phyloP scores from a whole-genome alignment of 2,113 vertebrate genomes.

The Cololabis saira region DNA sequence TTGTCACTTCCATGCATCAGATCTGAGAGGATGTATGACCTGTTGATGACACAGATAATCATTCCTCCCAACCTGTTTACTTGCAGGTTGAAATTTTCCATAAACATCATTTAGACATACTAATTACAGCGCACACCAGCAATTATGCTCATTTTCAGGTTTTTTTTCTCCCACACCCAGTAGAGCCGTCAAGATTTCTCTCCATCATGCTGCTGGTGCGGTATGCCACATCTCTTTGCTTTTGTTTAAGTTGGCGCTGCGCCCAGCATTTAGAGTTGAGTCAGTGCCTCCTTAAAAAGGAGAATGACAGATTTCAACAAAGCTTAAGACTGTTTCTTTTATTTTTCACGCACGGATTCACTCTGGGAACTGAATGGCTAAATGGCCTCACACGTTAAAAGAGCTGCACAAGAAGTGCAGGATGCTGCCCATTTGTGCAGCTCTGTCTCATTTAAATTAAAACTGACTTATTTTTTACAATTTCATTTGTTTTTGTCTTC shows the following conservation, averaged over 20 bases:
- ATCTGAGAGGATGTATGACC: slow-evolving; percentile 5
- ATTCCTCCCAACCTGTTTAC: slow-evolving; percentile 17
- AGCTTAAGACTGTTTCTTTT: slow-evolving; percentile 14
- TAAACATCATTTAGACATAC: slow-evolving; percentile 48
- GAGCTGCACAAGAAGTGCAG: slow-evolving; percentile 11
- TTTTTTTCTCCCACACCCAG: slow-evolving; percentile 58
- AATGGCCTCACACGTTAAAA: slow-evolving; percentile 9
- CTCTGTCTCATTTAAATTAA: not conserved
- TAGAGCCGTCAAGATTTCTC: slow-evolving; percentile 44
- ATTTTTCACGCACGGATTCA: slow-evolving; percentile 8
- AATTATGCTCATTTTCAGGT: slow-evolving; percentile 52
- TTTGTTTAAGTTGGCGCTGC: slow-evolving; percentile 58
- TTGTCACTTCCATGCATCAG: too few relatives aligned
- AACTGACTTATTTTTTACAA: too few relatives aligned
- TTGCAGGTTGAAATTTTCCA: slow-evolving; percentile 29
- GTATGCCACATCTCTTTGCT: slow-evolving; percentile 26
- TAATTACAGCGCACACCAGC: slow-evolving; percentile 66
- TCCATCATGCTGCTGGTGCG: slow-evolving; percentile 38
- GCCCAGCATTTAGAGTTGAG: slow-evolving; percentile 42
- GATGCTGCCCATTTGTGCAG: not conserved
- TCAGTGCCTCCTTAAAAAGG: slow-evolving; percentile 51
- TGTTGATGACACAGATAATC: slow-evolving; percentile 23
- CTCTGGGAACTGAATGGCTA: slow-evolving; percentile 13
- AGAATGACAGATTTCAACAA: slow-evolving; percentile 62
- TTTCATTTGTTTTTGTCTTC: not conserved